Conservation (phyloP, 2,113 vertebrate genomes). For the Cepphus grylle region DNA sequence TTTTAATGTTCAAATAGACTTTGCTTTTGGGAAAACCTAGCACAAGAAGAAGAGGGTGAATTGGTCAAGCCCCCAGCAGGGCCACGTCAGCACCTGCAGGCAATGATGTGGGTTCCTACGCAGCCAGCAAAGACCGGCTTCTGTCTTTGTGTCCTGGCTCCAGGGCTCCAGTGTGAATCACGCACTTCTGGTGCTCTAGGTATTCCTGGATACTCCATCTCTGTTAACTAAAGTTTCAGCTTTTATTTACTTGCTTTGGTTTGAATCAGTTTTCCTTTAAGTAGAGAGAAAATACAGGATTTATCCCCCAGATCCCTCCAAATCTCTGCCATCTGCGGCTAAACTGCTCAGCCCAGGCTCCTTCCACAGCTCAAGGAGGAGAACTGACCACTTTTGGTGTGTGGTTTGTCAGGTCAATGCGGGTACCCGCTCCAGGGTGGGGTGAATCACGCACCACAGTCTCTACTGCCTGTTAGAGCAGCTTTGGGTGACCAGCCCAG, state of each 20-base stretch:
- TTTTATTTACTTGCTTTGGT: neutral
- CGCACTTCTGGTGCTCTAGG: neutral
- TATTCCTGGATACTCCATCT: neutral
- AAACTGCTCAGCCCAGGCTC: neutral
- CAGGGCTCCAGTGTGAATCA: neutral
- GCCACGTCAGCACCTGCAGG: neutral
- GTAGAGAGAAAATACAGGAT: neutral
- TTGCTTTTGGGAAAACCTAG: neutral
- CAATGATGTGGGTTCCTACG: neutral
- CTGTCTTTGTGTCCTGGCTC: neutral
- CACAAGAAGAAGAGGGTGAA: neutral
- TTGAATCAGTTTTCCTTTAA: neutral
- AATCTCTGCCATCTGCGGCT: neutral
- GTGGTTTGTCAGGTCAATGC: neutral
- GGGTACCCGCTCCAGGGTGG: neutral
- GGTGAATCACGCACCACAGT: neutral
- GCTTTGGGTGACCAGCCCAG: neutral
- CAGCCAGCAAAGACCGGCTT: neutral
- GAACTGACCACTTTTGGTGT: neutral
- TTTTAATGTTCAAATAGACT: neutral
- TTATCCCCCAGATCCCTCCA: neutral
- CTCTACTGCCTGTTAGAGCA: neutral
- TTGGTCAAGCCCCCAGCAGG: neutral
- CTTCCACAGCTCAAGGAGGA: neutral
- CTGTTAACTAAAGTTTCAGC: neutral